Evolutionary conservation across 2,888 invertebrate species (phyloP).

Genomic region (Entomobrya proxima): DNA sequence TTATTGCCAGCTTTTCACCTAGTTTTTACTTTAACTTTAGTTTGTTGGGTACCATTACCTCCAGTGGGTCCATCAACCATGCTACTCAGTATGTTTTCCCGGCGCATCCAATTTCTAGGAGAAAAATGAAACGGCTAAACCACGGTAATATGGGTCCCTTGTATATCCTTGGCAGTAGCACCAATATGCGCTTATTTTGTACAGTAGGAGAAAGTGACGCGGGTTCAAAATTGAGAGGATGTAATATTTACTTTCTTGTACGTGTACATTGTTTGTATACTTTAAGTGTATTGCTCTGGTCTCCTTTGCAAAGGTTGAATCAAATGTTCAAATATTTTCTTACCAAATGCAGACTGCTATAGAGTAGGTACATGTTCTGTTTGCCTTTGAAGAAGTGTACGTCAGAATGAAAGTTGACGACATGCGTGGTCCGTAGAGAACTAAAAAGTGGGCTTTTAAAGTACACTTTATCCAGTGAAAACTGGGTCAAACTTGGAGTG

Average conservation of each 20-base stretch:
- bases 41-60: not conserved
- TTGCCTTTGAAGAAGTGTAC: no score
- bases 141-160: not conserved
- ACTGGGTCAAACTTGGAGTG: slow-evolving; percentile 16
- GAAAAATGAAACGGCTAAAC: not conserved
- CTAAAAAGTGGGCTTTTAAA: not conserved
- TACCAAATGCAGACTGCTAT: not conserved
- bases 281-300: not conserved
- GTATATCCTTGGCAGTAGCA: not conserved
- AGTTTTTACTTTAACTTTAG: not conserved
- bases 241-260: not conserved
- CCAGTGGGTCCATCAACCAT: not conserved
- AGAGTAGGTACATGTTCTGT: not conserved
- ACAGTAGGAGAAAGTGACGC: no score
- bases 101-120: slow-evolving; percentile 38
- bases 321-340: slow-evolving; percentile 20
- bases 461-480: not conserved
- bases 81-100: not conserved
- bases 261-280: not conserved
- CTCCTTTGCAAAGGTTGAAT: not conserved
- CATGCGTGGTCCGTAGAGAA: no score
- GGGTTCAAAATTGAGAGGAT: not conserved
- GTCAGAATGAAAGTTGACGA: no score
- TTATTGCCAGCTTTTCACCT: not conserved
- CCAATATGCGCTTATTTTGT: not conserved